Base-by-base conservation (phyloP, 2,797 vertebrate genomes). In the Anguilla megastoma region DNA sequence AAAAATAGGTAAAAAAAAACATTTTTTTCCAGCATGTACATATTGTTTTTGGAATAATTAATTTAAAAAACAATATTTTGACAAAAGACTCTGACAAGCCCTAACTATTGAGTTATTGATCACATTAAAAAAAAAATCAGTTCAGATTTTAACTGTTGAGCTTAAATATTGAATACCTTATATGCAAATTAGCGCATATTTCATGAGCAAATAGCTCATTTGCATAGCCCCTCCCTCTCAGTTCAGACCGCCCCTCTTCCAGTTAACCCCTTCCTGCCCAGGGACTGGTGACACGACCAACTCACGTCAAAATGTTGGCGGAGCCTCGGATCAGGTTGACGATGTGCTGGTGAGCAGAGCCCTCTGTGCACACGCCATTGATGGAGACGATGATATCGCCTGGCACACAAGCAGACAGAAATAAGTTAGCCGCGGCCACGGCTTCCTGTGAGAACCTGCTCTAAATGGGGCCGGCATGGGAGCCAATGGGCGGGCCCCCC, bases 341-440 rank as follows among this genome's bases (percentile, higher is more conserved):
- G 4, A 98, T 96, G 52, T 96, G 95, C 89, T 97, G 97, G 93
- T 98, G 97, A 0, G 92, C 95, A 16, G 95, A 96, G 0, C 98
- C 97, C 89, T 97, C 96, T 0, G 95, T 96, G 94, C 86, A 97
- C 84, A 95, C 85, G 0, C 97, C 97, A 0, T 99, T 99, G 91
- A 99, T 96, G 10, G 94, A 96, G 89, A 96, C 24, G 69, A 99
- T 97, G 89, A 99, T 94, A 69, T 98, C 97, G 12, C 98, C 99
- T 99, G 63, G 3, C 82, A 76, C 16, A 85, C 88, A 60, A n/a
- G 18, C 9, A 45, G 63, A 58, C 27, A 85, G 58, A 24, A 52
- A 52, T 69, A n/a, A 69, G 63, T 48, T n/a, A 86, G 63, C 4
- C 1, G 63, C 2, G 36, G n/a, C 10, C 18, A 30, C 12, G 27